Base-by-base conservation (phyloP, 1,140 invertebrate species). In the Camponotus vicinus region DNA sequence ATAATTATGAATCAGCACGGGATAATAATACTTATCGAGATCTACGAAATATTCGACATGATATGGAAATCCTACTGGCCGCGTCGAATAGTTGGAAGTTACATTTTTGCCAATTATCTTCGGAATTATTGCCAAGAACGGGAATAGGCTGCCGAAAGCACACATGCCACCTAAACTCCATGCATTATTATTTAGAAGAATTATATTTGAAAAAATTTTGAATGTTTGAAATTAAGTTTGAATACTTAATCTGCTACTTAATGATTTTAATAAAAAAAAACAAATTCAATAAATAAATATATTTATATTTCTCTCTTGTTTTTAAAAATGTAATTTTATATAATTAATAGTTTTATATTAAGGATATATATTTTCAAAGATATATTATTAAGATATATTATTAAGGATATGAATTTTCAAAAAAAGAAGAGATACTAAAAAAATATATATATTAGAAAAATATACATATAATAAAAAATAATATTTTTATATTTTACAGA, bases 21-120 rank as follows among this genome's bases (percentile, higher is more conserved):
- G 85, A 45, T 82, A 86, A 55, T 90, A 91, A 15, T 89, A 91
- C 8, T 87, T 89, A 1, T 91, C 69, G 27, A 86, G 45, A 45
- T 91, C 83, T 11, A 89, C 34, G 2, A 89, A 86, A 40, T 91
- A 91, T 64, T 91, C 86, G 18, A 91, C 86, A 4, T 89, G 79
- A 15, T 83, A 75, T n/a, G 55, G 86, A 59, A 89, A 91, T 86
- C 90, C 87, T 18, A 87, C 5, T 49, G 79, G 79, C 0, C 55
- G 67, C n/a, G 79, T 83, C 6, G 79, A 37, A 75, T 83, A 83
- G 3, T 73, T 45, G 0, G 69, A 83, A 18, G 27, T 32, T 37
- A 61, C 5, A 3, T 21, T 61, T 45, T n/a, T 73, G 7, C 27
- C 55, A 1, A 63, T 45, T 49, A 83, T 37, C 61, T 75, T 75